Evolutionary conservation across 2,113 vertebrate species (phyloP), one percentile per base, ranked within the genome.

Genomic region (Calonectris borealis): DNA sequence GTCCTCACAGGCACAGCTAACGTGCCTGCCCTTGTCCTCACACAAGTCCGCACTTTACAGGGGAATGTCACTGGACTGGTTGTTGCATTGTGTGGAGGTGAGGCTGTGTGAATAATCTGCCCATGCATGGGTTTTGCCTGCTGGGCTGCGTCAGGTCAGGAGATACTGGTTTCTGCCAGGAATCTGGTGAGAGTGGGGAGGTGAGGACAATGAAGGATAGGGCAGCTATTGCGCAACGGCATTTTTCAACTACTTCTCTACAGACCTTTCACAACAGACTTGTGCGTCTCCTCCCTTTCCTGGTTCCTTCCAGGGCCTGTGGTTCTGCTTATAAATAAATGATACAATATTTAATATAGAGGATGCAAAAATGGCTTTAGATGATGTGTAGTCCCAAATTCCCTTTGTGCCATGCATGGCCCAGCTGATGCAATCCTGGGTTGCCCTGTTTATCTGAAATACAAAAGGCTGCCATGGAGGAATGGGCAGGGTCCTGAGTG

Each of bases 21-120:
- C 0, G 1, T 49, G 52, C 83, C 58, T 77, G 64, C 54, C n/a
- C 21, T 19, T 34, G 27, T 92, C 48, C 57, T 78, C 36, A 8
- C 9, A 5, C 48, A 44, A 36, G n/a, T 20, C 38, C 2, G 10
- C 34, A 4, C 48, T 86, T 49, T 0, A 1, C 21, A 29, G 22
- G 55, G 57, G 42, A 87, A 58, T 36, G 85, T 66, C 31, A 20
- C 52, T 31, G 32, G 27, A 10, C 83, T 64, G 65, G 73, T 38
- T 58, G 75, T n/a, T 75, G 64, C 48, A 1, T 6, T 32, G 49
- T 3, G 7, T 51, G 64, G 16, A 77, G 15, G 48, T 0, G 2
- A 26, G 32, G 29, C 38, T 11, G 7, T 9, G 42, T 51, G 69
- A 62, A 40, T 20, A 49, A 70, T 34, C 34, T 73, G 44, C 48